Evolutionary conservation across 2,113 vertebrate species (phyloP), one percentile per base, ranked within the genome.

Genomic region (Seriola rivoliana): DNA sequence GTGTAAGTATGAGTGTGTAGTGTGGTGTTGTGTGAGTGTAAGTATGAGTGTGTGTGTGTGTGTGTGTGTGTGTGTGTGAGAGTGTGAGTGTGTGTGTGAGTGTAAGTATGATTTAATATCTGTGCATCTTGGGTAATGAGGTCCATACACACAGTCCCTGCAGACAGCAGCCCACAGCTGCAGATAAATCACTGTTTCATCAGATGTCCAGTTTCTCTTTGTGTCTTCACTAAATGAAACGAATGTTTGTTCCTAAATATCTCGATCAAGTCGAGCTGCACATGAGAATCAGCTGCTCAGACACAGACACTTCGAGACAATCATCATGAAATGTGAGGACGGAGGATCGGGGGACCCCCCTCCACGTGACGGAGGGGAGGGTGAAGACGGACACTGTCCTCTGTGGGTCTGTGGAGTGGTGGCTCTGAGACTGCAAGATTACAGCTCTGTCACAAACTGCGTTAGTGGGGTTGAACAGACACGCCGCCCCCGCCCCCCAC

Each of bases 91-190:
- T 75, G 80, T 69, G 75, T 63, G 75, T 54, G 80, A 62, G 70
- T 16, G 63, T 3, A 36, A 23, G 34, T 46, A 65, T 86, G 88
- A 84, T 91, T 90, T 88, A 90, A 89, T 85, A 90, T 88, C 48
- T 79, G 81, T 79, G 84, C 71, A 91, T 55, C 81, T 67, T 76
- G 44, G 46, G 70, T 90, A 92, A 90, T 65, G 32, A 79, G 70
- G 84, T 80, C 59, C 81, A 83, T 8, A 75, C 60, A 0, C n/a
- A 80, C 58, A 81, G n/a, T 44, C 78, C 69, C 67, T 21, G 71
- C 72, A 29, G 29, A 29, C 29, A 29, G 29, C 77, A 54, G 32
- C 54, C 9, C 73, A 32, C 76, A 78, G 69, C 82, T 78, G 65
- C 48, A 42, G 29, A 21, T 36, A 14, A 59, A 66, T 67, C 38